Evolutionary conservation across 2,888 invertebrate genomes (phyloP), one percentile per base, ranked within the genome.

Genomic region (Thera britannica): DNA sequence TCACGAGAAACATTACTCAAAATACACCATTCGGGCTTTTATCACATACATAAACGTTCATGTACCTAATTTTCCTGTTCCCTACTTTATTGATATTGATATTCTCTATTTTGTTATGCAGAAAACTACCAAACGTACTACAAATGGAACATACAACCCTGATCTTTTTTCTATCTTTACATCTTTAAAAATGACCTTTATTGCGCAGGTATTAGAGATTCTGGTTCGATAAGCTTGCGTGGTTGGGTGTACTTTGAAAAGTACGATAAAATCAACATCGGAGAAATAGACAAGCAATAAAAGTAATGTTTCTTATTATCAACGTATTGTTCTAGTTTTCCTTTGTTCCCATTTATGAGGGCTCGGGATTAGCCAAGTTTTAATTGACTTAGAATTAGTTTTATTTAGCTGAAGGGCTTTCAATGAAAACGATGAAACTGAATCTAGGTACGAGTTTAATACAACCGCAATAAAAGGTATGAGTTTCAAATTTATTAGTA

Each of bases 381-480:
- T 74, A 75, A 75, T 74, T 74, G 75, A 72, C 72, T 75, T 70
- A 51, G 71, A 72, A 72, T 75, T 72, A 70, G 74, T 75, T 75
- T 74, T 72, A 72, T 74, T 73, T 71, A 65, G 70, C 62, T 68
- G 52, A 60, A 41, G 52, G 64, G 64, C 65, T 62, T 71, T 65
- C 62, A 68, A 66, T 73, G 62, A 72, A 74, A 64, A 65, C 56
- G 38, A 59, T 58, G 55, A n/a, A 57, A 60, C 38, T 61, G 48
- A 55, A 49, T 23, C 23, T 23, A 23, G 23, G 59, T 56, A 65
- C 6, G 23, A 48, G 34, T 56, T 55, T 55, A 12, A 12, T 12
- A 36, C 11, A 38, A 56, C 38, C 9, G 6, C 3, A 52, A 52
- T 34, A 52, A 52, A 49, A 12, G 4, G 44, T 44, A 44, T 2